Evolutionary conservation across 1,140 invertebrate species (phyloP), one percentile per base, ranked within the genome.

Genomic region (Hyposmocoma kahamanoa): DNA sequence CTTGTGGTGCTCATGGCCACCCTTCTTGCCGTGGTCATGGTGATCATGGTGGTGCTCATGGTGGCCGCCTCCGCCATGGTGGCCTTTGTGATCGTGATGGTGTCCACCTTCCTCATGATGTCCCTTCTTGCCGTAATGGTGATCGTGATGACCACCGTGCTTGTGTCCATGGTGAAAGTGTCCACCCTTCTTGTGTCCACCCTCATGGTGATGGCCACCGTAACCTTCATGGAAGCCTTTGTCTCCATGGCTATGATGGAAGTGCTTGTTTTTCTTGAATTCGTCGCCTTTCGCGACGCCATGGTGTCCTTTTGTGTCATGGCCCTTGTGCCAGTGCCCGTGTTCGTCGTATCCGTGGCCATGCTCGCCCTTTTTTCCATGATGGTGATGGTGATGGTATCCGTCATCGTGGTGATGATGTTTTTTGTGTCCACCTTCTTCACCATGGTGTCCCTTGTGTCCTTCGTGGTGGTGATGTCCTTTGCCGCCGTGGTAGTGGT

Each of bases 241-340:
- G 43, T 92, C 93, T 50, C 93, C 91, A 59, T 89, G 89, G 55
- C 94, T 91, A 34, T 94, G 92, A 62, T 94, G 94, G 84, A 93
- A 94, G 59, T 84, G 73, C 38, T 84, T 84, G 60, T 86, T 70
- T 58, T 84, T 86, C 52, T 83, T 83, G 77, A 83, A 86, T 50
- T 86, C 83, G 62, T 95, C 92, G 21, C 78, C 71, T 60, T 93
- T 94, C 69, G 94, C 92, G 30, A 92, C 88, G 56, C 91, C 92
- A 64, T 94, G 91, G 59, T 94, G 92, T 62, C 92, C 93, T 8
- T 92, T 93, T 36, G 90, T 92, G 18, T 91, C 91, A 72, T 94
- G 92, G 0, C 93, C 93, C 48, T 94, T 94, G 59, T 93, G 93
- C 72, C 92, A 90, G 51, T 90, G 55, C 76, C 89, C 86, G 47